Percentiles rank a stretch among this genome's conserved stretches.
These are phyloP conservation scores for Chiroxiphia lanceolata DNA, from an alignment of 2,797 vertebrate genomes.

Conservation along the genomic window DNA sequence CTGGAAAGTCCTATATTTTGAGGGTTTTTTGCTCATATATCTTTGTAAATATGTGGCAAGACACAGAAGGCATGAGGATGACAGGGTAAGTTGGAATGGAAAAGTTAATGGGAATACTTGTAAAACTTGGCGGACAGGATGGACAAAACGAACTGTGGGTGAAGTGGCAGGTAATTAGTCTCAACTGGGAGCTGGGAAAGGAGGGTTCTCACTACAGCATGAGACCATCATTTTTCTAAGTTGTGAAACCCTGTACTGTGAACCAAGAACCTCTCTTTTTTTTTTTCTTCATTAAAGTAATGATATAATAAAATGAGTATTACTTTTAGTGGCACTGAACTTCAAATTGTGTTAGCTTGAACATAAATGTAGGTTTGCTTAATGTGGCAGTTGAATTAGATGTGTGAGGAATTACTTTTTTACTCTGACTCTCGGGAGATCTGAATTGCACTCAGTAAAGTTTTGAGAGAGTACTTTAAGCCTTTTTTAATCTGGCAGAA, in stretches of 20 bases:
- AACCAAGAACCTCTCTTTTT: not conserved
- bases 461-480: not conserved
- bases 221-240: not conserved
- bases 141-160: not conserved
- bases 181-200: not conserved
- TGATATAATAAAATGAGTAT: not conserved
- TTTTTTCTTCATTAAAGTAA: not conserved
- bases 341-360: not conserved
- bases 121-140: not conserved
- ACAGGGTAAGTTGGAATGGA: not conserved
- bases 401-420: not conserved
- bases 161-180: not conserved
- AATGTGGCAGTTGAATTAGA: not conserved
- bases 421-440: not conserved
- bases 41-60: not conserved
- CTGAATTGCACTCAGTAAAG: not conserved
- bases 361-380: not conserved
- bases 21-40: fast-evolving
- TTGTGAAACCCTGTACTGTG: not conserved
- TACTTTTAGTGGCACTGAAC: not conserved
- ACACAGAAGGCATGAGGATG: not conserved
- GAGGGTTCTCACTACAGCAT: not conserved
- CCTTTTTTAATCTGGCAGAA: not conserved
- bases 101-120: not conserved
- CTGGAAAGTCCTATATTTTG: not conserved